These are phyloP conservation scores for Zoanthus sansibaricus DNA, from an alignment of 92 coral and sea anemone genomes.

Conservation along the genomic window DNA sequence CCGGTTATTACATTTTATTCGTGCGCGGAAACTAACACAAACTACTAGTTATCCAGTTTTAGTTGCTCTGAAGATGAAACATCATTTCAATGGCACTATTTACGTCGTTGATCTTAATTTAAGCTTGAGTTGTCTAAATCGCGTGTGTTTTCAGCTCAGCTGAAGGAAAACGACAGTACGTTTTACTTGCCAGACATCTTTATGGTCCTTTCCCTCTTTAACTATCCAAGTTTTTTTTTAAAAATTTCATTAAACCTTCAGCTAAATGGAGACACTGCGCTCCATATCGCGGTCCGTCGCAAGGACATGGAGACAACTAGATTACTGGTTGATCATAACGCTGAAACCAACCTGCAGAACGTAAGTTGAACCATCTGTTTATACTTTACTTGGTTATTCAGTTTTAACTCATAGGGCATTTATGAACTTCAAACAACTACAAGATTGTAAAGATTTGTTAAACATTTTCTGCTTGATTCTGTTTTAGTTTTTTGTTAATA, in stretches of 20 bases:
- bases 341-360: conserved; percentile 77
- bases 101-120: too few species aligned
- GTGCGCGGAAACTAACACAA: too few species aligned
- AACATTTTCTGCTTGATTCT: too few species aligned
- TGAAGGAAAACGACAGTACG: too few species aligned
- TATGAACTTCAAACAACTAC: too few species aligned
- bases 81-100: too few species aligned
- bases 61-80: too few species aligned
- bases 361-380: conserved; percentile 55
- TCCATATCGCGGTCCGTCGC: conserved; percentile 84
- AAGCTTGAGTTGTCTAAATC: too few species aligned
- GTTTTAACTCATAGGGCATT: background rate
- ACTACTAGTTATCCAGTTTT: too few species aligned
- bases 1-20: too few species aligned
- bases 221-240: background rate
- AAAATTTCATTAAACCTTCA: conserved; percentile 21
- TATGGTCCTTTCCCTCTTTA: background rate
- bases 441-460: too few species aligned
- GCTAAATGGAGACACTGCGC: conserved; percentile 86
- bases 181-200: background rate
- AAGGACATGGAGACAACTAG: conserved; percentile 77
- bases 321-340: conserved; percentile 81
- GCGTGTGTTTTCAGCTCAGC: too few species aligned
- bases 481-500: background rate
- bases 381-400: background rate